Conservation (phyloP, 2,888 invertebrate genomes). For the Elegia similella region DNA sequence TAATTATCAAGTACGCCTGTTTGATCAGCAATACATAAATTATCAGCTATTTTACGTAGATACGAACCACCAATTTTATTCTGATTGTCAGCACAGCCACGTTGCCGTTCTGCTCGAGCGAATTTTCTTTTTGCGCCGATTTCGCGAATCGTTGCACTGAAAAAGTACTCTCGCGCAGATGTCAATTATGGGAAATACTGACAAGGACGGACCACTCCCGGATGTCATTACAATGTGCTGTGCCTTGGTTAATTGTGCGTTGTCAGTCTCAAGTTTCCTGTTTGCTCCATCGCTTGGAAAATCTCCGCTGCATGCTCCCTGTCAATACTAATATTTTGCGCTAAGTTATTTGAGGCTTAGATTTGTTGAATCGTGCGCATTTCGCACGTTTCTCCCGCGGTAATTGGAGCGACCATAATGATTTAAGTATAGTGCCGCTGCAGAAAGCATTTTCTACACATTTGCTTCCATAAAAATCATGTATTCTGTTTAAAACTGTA, state of each 20-base stretch:
- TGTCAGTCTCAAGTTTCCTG: slow-evolving; percentile 46
- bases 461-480: slow-evolving; percentile 2
- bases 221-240: slow-evolving; percentile 43
- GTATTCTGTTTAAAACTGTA: slow-evolving; percentile 7
- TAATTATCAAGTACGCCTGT: not conserved
- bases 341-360: not conserved
- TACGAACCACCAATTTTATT: not conserved
- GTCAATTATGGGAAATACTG: slow-evolving; percentile 37
- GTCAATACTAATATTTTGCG: slow-evolving; percentile 16
- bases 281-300: slow-evolving; percentile 42
- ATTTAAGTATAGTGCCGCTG: slow-evolving; percentile 13
- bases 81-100: slow-evolving; percentile 10
- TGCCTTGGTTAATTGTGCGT: slow-evolving; percentile 29
- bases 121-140: slow-evolving; percentile 33
- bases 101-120: slow-evolving; percentile 24
- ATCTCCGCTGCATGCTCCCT: slow-evolving; percentile 29
- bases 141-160: slow-evolving; percentile 46
- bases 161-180: slow-evolving; percentile 42
- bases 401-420: slow-evolving; percentile 13
- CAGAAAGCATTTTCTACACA: slow-evolving; percentile 6
- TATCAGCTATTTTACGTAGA: not conserved
- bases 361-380: slow-evolving; percentile 1
- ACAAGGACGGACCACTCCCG: slow-evolving; percentile 42
- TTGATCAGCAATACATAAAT: not conserved
- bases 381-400: slow-evolving; percentile 13